phyloP scores from a whole-genome alignment of 2,113 vertebrate genomes.

The Percopsis transmontana region DNA sequence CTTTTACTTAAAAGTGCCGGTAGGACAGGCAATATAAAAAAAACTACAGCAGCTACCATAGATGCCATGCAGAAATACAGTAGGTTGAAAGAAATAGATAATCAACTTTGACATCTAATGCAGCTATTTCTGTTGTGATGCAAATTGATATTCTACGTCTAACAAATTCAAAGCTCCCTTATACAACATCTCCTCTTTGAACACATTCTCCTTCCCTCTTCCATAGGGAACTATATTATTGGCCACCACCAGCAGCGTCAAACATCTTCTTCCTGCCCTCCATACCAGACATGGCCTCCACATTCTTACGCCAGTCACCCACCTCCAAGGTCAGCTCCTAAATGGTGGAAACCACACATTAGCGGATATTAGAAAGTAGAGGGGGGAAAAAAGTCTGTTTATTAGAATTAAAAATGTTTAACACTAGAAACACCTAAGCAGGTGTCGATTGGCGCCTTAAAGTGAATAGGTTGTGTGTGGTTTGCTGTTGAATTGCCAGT shows the following conservation, averaged over 20 bases:
- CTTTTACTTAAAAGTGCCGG: background rate
- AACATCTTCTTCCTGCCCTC: slow-evolving; percentile 90
- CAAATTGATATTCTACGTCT: background rate
- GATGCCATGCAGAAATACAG: background rate
- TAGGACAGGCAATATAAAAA: background rate
- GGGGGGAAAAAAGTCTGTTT: background rate
- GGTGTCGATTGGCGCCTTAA: no score
- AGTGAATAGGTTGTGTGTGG: no score
- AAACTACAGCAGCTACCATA: background rate
- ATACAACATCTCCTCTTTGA: background rate
- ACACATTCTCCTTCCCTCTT: background rate
- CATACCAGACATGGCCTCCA: slow-evolving; percentile 90
- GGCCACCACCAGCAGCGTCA: slow-evolving; percentile 70
- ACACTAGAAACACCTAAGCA: no score
- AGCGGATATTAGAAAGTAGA: background rate
- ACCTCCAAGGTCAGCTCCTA: slow-evolving; percentile 25
- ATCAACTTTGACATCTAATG: background rate
- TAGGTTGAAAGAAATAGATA: background rate
- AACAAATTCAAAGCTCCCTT: background rate
- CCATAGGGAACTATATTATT: slow-evolving; percentile 12
- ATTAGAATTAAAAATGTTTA: background rate
- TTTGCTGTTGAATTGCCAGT: slow-evolving; percentile 8
- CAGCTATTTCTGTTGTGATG: background rate
- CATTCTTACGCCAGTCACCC: slow-evolving; percentile 77
- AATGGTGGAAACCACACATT: background rate